Conservation (phyloP, 2,888 invertebrate genomes). For the Cristatella mucedo region DNA sequence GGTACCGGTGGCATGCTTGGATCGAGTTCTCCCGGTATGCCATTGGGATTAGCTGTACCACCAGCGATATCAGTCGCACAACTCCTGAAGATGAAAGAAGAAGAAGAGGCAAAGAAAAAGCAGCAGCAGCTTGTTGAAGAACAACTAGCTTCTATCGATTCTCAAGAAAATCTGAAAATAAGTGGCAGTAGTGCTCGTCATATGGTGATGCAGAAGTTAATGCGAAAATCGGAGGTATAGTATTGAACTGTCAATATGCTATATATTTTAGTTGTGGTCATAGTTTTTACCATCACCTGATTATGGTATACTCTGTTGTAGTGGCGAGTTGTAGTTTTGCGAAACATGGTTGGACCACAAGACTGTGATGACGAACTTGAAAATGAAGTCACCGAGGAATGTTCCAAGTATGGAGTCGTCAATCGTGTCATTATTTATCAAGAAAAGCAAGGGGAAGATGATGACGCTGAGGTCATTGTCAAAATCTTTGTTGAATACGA, state of each 20-base stretch:
- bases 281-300: too few relatives aligned
- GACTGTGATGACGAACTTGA: conserved; percentile 86
- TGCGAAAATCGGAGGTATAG: conserved; percentile 66
- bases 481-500: conserved; percentile 94
- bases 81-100: too few relatives aligned
- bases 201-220: conserved; percentile 75
- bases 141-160: too few relatives aligned
- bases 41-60: too few relatives aligned
- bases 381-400: conserved; percentile 84
- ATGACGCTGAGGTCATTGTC: conserved; percentile 71
- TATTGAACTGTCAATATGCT: too few relatives aligned
- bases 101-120: too few relatives aligned
- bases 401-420: conserved; percentile 71
- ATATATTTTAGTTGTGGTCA: too few relatives aligned
- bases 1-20: too few relatives aligned
- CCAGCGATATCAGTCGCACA: too few relatives aligned
- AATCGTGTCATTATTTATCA: conserved; percentile 86
- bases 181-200: conserved; percentile 63
- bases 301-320: conserved; percentile 25
- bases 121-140: too few relatives aligned
- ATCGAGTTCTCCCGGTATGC: too few relatives aligned
- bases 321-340: conserved; percentile 59
- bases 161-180: conserved; percentile 45
- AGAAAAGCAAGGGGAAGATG: conserved; percentile 73
- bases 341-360: conserved; percentile 84